These are phyloP conservation scores for Callithrix jacchus DNA, from an alignment of 2,113 vertebrate genomes.

Conservation along the genomic window DNA sequence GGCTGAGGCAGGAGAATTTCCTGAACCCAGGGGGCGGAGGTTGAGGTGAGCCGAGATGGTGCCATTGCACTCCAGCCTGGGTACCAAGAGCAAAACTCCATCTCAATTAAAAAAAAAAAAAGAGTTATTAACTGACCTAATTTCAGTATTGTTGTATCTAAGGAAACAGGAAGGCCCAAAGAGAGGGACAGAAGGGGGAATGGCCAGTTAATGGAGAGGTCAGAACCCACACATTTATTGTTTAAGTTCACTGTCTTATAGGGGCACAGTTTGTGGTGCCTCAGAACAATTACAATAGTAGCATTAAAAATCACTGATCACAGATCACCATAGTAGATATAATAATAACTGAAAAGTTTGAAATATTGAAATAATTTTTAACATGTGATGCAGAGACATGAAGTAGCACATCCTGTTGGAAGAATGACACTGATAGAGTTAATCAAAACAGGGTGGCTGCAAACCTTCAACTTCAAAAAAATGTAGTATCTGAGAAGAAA, in stretches of 20 bases:
- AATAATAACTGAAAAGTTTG: neutral
- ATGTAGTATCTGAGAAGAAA: neutral
- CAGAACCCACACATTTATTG: neutral
- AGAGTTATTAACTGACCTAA: neutral
- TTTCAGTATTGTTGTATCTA: neutral
- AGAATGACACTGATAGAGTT: neutral
- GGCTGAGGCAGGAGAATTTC: no score
- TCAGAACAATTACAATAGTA: neutral
- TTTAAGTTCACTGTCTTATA: neutral
- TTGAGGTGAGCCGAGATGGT: no score
- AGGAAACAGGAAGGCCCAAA: neutral
- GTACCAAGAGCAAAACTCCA: no score
- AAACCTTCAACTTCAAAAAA: neutral
- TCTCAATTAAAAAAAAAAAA: no score
- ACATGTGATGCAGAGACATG: neutral
- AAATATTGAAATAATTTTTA: neutral
- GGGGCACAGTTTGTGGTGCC: neutral
- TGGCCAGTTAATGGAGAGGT: neutral
- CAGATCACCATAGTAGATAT: neutral
- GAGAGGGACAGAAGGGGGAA: neutral
- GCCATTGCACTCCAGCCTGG: no score
- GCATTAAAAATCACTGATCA: neutral
- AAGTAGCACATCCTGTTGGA: neutral
- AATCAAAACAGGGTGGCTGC: neutral
- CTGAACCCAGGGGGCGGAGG: no score